A percentile compares a stretch with the other conserved stretches of the same genome.
Evolutionary conservation across 2,888 invertebrate species (phyloP).

Genomic region (Cantharis rufa): DNA sequence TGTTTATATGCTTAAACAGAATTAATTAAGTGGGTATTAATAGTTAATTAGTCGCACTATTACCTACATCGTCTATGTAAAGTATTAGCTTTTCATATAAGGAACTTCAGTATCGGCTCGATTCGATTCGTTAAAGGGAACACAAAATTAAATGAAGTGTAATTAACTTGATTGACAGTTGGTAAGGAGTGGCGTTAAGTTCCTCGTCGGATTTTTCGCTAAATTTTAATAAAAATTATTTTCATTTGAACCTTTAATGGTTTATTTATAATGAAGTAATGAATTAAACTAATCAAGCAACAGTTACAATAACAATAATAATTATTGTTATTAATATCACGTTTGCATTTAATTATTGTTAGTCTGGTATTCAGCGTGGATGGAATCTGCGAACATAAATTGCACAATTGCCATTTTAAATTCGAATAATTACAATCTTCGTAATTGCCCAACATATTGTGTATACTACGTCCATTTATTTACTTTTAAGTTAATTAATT

Average conservation of each 20-base stretch:
- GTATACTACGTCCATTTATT: background rate
- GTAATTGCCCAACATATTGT: constrained; percentile 24
- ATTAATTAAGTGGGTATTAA: background rate
- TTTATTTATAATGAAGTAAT: background rate
- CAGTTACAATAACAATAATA: background rate
- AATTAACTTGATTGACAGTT: background rate
- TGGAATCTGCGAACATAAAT: constrained; percentile 27
- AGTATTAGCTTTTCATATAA: background rate
- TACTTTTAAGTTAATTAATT: background rate
- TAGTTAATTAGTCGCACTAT: constrained; percentile 3
- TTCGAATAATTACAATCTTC: constrained; percentile 31
- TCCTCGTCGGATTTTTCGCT: background rate
- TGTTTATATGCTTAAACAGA: background rate
- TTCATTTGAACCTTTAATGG: background rate
- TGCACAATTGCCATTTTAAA: constrained; percentile 32
- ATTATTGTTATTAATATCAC: constrained; percentile 20
- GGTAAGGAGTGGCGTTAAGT: background rate
- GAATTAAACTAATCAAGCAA: background rate
- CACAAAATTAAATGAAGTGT: background rate
- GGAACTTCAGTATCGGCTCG: background rate
- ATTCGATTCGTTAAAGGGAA: background rate
- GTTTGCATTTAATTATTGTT: constrained; percentile 23
- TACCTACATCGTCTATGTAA: background rate
- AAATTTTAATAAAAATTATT: background rate
- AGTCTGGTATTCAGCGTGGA: constrained; percentile 20